Conservation (phyloP, 2,888 invertebrate species). For the Stratiomys singularior region DNA sequence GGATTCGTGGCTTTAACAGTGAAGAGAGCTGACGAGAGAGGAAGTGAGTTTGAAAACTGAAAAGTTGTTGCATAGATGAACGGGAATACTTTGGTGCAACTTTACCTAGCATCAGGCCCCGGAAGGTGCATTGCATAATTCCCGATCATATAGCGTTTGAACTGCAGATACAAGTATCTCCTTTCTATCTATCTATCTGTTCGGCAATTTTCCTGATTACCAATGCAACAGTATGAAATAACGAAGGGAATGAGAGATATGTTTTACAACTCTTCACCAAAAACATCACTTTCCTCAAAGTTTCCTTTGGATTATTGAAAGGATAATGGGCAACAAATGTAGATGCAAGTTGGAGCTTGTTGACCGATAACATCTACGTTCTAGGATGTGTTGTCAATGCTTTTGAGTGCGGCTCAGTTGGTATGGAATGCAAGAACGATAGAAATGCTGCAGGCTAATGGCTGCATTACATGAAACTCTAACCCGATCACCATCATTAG, state of each 20-base stretch:
- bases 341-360: constrained; percentile 17
- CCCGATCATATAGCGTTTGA: neutral
- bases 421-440: too few species aligned
- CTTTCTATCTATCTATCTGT: neutral
- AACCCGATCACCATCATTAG: too few species aligned
- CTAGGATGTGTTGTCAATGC: neutral
- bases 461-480: too few species aligned
- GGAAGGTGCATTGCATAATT: constrained; percentile 13
- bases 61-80: constrained; percentile 7
- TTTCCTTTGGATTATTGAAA: neutral
- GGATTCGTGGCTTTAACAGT: neutral
- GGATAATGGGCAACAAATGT: neutral
- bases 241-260: too few species aligned
- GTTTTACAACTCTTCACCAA: too few species aligned
- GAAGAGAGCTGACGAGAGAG: neutral
- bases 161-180: neutral
- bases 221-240: neutral
- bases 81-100: neutral
- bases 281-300: neutral
- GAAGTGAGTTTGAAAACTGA: neutral
- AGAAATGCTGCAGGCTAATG: too few species aligned
- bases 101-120: neutral
- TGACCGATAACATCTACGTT: constrained; percentile 20
- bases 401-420: neutral
- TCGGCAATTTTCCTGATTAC: constrained; percentile 27